Percentiles rank a stretch among this genome's conserved stretches.
Evolutionary conservation across 2,888 invertebrate species (phyloP).

Genomic region (Synergus japonicus): DNA sequence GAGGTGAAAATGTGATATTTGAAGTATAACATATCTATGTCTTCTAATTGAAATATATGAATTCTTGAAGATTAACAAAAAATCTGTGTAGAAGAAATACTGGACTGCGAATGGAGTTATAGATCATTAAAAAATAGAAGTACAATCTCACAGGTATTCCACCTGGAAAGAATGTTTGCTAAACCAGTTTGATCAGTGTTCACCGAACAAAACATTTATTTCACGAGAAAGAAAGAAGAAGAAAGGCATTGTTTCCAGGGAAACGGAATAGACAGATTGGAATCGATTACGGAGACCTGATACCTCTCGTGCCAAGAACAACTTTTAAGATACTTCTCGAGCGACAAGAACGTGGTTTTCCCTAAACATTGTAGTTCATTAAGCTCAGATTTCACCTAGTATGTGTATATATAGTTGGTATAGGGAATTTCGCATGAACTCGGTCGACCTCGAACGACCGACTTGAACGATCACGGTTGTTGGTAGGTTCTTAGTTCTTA

Average conservation of each 20-base stretch:
- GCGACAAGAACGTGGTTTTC: constrained; percentile 35
- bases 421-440: constrained; percentile 66
- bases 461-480: constrained; percentile 70
- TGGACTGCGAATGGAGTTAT: background rate
- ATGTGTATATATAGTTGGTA: background rate
- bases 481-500: constrained; percentile 11
- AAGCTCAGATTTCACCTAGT: constrained; percentile 52
- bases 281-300: constrained; percentile 38
- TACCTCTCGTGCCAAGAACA: background rate
- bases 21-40: background rate
- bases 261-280: constrained; percentile 33
- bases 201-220: constrained; percentile 25
- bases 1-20: background rate
- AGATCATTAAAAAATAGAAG: background rate
- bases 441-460: constrained; percentile 72
- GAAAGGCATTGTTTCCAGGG: constrained; percentile 38
- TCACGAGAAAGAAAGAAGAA: constrained; percentile 11
- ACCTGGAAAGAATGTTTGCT: constrained; percentile 27
- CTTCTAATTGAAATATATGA: background rate
- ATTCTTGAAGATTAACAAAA: background rate
- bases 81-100: background rate
- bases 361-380: constrained; percentile 44
- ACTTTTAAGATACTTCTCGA: constrained; percentile 16
- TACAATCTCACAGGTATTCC: constrained; percentile 14
- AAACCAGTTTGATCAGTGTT: constrained; percentile 34